Evolutionary conservation across 2,888 invertebrate species (phyloP).

Genomic region (Harpalus rufipes): DNA sequence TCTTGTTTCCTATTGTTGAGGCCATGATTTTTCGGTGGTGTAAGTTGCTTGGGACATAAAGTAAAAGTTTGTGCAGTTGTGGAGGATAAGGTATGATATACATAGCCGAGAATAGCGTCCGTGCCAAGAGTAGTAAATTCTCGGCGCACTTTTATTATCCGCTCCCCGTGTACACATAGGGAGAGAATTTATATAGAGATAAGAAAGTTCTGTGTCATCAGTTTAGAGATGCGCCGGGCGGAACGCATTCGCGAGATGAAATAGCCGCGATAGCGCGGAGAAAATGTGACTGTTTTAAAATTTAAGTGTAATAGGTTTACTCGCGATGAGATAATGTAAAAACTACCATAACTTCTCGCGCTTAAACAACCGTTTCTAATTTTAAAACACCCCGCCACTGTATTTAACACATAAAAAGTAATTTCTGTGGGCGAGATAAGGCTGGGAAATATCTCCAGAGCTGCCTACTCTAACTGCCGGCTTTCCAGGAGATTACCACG

Average conservation of each 20-base stretch:
- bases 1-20: not conserved
- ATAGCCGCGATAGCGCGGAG: slow-evolving; percentile 75
- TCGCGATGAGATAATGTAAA: slow-evolving; percentile 75
- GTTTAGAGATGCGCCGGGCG: slow-evolving; percentile 74
- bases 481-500: slow-evolving; percentile 68
- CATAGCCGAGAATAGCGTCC: slow-evolving; percentile 29
- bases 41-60: not conserved
- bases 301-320: slow-evolving; percentile 77
- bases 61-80: slow-evolving; percentile 2
- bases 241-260: slow-evolving; percentile 75
- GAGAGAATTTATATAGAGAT: slow-evolving; percentile 75
- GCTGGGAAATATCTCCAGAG: slow-evolving; percentile 61
- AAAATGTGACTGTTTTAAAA: slow-evolving; percentile 78
- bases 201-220: slow-evolving; percentile 77
- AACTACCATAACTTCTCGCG: slow-evolving; percentile 75
- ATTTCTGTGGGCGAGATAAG: slow-evolving; percentile 73
- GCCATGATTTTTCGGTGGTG: not conserved
- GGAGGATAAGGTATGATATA: not conserved
- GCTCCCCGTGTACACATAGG: slow-evolving; percentile 69
- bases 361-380: slow-evolving; percentile 76
- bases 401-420: slow-evolving; percentile 75
- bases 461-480: slow-evolving; percentile 60
- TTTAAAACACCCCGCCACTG: slow-evolving; percentile 74
- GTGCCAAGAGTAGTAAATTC: slow-evolving; percentile 57
- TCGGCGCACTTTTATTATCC: slow-evolving; percentile 68